Conservation (phyloP, 2,113 vertebrate species). For the Bombycilla garrulus region DNA sequence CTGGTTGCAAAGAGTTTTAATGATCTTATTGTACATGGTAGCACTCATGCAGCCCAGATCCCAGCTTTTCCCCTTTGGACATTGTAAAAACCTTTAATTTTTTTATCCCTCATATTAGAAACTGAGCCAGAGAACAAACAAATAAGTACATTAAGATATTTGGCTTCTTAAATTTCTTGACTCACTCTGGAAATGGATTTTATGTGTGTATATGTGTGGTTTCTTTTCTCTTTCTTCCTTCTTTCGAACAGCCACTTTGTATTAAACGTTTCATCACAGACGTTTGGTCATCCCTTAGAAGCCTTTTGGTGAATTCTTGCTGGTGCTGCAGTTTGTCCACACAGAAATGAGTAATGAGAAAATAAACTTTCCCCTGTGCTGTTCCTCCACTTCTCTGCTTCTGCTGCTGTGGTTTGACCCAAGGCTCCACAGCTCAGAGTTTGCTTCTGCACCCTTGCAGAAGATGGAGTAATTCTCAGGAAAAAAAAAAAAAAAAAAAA, state of each 20-base stretch:
- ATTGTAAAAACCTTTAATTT: not conserved
- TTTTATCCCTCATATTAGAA: not conserved
- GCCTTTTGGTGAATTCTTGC: not conserved
- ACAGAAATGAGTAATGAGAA: conserved; percentile 8
- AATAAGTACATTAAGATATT: not conserved
- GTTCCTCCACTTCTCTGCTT: not conserved
- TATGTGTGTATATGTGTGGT: not conserved
- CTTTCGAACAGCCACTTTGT: not conserved
- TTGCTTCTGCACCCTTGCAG: not conserved
- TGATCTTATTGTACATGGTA: not conserved
- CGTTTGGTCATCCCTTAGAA: conserved; percentile 2
- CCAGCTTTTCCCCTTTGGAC: not conserved
- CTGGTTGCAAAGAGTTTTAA: not conserved
- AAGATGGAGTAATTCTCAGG: not conserved
- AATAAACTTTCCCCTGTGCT: not conserved
- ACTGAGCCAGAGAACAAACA: not conserved
- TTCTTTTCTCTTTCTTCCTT: conserved; percentile 11
- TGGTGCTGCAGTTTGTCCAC: conserved; percentile 1
- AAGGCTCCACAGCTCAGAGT: not conserved
- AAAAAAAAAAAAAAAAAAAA: not conserved
- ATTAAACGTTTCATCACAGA: not conserved
- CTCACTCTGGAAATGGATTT: not conserved
- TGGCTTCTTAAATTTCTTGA: not conserved
- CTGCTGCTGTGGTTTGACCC: not conserved
- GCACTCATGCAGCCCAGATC: not conserved